Percentiles rank a stretch among this genome's conserved stretches.
phyloP scores from a whole-genome alignment of 2,888 invertebrate species.

The Eupithecia abbreviata region DNA sequence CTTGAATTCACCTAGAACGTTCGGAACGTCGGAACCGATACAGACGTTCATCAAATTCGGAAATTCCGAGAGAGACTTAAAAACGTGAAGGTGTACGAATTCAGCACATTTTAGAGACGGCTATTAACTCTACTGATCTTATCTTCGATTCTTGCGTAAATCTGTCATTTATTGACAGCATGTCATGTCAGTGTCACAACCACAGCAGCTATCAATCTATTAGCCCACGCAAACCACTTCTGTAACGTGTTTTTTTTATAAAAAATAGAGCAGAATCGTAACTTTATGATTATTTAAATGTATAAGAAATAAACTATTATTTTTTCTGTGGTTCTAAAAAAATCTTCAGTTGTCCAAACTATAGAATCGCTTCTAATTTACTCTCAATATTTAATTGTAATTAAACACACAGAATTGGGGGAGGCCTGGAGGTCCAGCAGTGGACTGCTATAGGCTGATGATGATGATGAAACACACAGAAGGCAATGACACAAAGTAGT shows the following conservation, averaged over 20 bases:
- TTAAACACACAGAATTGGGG: too few species aligned
- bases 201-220: constrained; percentile 27
- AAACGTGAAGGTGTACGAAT: not conserved
- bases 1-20: too few species aligned
- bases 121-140: constrained; percentile 2
- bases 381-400: too few species aligned
- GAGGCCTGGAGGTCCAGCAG: too few species aligned
- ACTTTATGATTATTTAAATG: not conserved
- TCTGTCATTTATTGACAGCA: constrained; percentile 23
- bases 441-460: too few species aligned
- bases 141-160: constrained; percentile 15
- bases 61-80: not conserved
- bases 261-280: constrained; percentile 8
- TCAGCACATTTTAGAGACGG: not conserved
- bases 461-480: too few species aligned
- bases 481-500: not conserved
- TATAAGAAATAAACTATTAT: not conserved
- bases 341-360: not conserved
- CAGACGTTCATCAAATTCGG: not conserved
- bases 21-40: not conserved
- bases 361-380: too few species aligned
- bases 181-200: constrained; percentile 30
- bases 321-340: not conserved
- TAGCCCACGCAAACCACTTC: constrained; percentile 21
- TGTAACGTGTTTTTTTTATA: constrained; percentile 1